Conservation (phyloP, 2,113 vertebrate species). For the Oenanthe oenanthe region DNA sequence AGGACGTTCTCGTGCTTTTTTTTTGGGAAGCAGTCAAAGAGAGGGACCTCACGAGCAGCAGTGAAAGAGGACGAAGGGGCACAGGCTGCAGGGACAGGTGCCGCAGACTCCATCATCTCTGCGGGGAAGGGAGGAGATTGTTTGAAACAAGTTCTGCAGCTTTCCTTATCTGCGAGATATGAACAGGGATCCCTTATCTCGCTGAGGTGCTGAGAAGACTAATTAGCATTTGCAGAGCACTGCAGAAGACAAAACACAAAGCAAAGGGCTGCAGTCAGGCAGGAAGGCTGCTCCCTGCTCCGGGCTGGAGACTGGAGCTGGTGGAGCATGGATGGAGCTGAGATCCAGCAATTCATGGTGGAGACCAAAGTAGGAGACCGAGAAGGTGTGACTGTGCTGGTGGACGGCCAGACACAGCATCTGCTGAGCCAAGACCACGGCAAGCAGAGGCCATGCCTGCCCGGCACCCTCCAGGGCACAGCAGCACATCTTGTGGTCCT, state of each 20-base stretch:
- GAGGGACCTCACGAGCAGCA: not conserved
- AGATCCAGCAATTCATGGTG: not conserved
- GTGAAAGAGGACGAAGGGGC: not conserved
- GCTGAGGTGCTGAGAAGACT: constrained; percentile 29
- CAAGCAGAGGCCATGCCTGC: not conserved
- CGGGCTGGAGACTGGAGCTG: not conserved
- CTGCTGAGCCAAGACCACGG: not conserved
- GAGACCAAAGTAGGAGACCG: fast-evolving
- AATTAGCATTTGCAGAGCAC: constrained; percentile 55
- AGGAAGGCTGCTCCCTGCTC: not conserved
- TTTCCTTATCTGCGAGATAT: constrained; percentile 49
- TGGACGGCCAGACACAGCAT: not conserved
- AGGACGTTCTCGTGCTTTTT: not conserved
- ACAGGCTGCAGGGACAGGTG: not conserved
- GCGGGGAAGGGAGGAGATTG: not conserved
- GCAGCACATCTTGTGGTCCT: not conserved
- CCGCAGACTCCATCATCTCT: not conserved
- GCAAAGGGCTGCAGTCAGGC: not conserved
- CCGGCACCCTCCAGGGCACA: not conserved
- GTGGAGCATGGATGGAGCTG: fast-evolving
- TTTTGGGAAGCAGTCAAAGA: not conserved
- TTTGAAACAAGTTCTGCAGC: constrained; percentile 51
- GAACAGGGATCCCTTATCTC: constrained; percentile 33
- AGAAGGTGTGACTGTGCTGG: not conserved
- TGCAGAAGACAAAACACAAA: constrained; percentile 3